phyloP scores from a whole-genome alignment of 2,888 invertebrate species.

The Caenorhabditis sp. region DNA sequence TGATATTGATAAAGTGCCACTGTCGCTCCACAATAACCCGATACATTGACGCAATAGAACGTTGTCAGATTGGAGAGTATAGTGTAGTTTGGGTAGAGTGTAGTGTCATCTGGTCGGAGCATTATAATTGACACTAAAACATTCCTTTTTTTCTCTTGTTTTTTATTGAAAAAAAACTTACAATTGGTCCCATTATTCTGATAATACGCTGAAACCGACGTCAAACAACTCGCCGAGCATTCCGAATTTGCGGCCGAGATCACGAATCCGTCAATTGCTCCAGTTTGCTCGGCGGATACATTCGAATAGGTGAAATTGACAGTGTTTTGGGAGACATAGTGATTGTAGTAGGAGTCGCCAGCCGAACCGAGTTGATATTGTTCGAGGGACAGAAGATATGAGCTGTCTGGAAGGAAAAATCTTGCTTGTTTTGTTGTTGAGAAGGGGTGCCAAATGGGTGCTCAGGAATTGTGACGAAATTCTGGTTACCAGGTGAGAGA shows the following conservation, averaged over 20 bases:
- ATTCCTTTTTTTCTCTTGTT: no score
- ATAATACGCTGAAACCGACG: neutral
- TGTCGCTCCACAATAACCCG: neutral
- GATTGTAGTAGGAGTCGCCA: neutral
- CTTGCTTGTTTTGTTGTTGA: neutral
- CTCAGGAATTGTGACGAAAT: no score
- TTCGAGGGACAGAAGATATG: neutral
- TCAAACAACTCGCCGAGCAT: neutral
- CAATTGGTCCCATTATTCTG: neutral
- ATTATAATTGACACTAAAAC: neutral
- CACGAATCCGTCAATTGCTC: neutral
- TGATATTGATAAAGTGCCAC: neutral
- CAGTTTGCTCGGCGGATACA: neutral
- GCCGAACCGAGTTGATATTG: neutral
- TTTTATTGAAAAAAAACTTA: no score
- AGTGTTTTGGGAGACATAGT: neutral
- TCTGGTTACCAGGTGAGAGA: no score
- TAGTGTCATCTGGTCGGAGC: neutral
- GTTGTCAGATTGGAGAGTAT: neutral
- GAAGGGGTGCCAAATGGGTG: no score
- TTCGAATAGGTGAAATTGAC: neutral
- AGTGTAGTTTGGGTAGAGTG: neutral
- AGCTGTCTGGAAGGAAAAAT: neutral
- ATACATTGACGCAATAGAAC: neutral
- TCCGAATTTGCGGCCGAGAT: neutral